Evolutionary conservation across 2,113 vertebrate species (phyloP).

Genomic region (Eonycteris spelaea): DNA sequence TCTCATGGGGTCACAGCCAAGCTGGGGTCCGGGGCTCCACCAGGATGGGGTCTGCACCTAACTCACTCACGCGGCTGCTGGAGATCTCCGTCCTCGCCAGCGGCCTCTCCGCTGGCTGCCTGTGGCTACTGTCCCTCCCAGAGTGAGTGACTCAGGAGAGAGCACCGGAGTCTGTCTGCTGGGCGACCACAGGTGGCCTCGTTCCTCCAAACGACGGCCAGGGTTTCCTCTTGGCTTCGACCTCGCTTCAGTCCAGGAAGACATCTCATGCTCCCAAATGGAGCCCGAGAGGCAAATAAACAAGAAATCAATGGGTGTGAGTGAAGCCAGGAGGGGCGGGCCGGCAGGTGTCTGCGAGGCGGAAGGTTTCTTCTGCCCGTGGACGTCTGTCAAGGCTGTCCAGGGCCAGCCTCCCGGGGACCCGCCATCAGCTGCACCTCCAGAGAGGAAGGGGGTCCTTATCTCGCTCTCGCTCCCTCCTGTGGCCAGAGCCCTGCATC

Average conservation of each 20-base stretch:
- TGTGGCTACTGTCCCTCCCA: background rate
- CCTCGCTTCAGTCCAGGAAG: background rate
- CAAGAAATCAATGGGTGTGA: background rate
- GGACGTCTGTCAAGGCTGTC: background rate
- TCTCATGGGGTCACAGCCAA: background rate
- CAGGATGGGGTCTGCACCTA: background rate
- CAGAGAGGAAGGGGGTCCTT: background rate
- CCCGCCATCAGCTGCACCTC: background rate
- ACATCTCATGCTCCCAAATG: background rate
- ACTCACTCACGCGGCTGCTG: background rate
- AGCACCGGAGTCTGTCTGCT: fast-evolving
- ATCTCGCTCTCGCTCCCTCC: fast-evolving
- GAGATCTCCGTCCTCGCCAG: fast-evolving
- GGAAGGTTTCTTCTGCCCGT: background rate
- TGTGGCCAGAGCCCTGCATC: background rate
- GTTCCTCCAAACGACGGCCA: background rate
- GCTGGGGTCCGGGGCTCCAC: fast-evolving
- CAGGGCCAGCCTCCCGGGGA: background rate
- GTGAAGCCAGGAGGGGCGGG: background rate
- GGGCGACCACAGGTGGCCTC: background rate
- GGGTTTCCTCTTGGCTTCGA: background rate
- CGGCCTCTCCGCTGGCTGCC: fast-evolving
- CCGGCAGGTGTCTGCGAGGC: background rate
- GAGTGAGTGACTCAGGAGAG: background rate
- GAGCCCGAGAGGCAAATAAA: background rate